These are phyloP conservation scores for Galbula dea DNA, from an alignment of 2,113 vertebrate genomes.

Conservation along the genomic window DNA sequence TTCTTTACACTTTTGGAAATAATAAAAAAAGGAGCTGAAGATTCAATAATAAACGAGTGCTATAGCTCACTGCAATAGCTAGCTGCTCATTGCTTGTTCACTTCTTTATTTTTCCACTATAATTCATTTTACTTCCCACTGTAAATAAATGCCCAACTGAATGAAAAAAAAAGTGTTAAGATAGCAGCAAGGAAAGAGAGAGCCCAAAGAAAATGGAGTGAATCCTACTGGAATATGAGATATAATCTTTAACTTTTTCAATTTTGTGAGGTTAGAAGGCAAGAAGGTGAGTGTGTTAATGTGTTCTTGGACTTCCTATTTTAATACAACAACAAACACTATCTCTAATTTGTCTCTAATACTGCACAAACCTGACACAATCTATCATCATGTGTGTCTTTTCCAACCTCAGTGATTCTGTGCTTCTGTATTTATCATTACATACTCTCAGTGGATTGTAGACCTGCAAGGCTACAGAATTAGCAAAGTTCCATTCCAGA, in stretches of 20 bases:
- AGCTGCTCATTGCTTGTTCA: background rate
- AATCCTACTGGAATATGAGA: background rate
- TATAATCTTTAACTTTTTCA: background rate
- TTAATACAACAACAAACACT: background rate
- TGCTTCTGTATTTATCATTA: background rate
- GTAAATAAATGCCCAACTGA: background rate
- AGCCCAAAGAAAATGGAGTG: background rate
- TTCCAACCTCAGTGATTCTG: no score
- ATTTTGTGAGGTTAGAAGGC: background rate
- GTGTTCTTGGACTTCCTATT: background rate
- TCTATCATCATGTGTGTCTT: no score
- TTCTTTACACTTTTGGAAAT: background rate
- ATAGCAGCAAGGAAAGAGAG: background rate
- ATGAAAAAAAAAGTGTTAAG: background rate
- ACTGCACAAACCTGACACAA: background rate
- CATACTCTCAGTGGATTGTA: background rate
- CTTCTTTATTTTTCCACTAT: background rate
- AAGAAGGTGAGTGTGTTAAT: background rate
- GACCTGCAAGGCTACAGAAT: background rate
- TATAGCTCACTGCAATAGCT: background rate
- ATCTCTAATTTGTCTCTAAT: background rate
- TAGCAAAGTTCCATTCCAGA: background rate
- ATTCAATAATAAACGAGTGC: background rate
- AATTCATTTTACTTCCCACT: background rate
- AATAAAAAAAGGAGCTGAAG: background rate